Evolutionary conservation across 1,140 invertebrate genomes (phyloP), one percentile per base, ranked within the genome.

Genomic region (Leptinotarsa undecemlineata): DNA sequence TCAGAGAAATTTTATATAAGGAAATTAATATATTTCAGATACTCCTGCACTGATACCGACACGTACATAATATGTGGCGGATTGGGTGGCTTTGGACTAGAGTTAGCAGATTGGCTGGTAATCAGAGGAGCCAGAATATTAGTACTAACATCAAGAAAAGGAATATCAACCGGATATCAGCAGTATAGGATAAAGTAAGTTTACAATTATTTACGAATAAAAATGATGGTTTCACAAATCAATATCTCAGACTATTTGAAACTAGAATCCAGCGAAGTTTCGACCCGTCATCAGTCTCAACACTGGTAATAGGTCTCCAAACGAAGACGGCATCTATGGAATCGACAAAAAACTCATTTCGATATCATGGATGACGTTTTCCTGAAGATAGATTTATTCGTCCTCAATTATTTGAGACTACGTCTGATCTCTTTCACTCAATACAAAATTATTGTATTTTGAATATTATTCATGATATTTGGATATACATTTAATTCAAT

Each of bases 61-160:
- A 82, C 74, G 1, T 91, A 90, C 77, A 80, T 92, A 0, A 87
- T 92, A 2, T 85, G 88, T 5, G 91, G 96, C 51, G 96, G 96
- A 74, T 86, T 97, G 0, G 96, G 95, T 47, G 95, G 95, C 1
- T 96, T 98, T 84, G 96, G 96, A 60, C 86, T 98, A 15, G 96
- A 98, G 84, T 83, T 98, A 63, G 90, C 91, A 5, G 92, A 96
- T 82, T 98, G 96, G 95, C 86, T 98, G 73, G 88, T 95, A 15
- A 82, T 93, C 33, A 88, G 95, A 81, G 96, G 95, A 3, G 94
- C 92, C 3, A 90, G 86, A 76, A 92, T 92, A 79, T 78, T 98
- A 2, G 86, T 97, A 2, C 86, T 98, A 0, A 94, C 92, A 1
- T 96, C 95, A 3, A 88, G 95, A 78, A 89, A 89, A 73, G 95